Evolutionary conservation across 2,888 invertebrate genomes (phyloP).

Genomic region (Chaetogeoica ovagalla): DNA sequence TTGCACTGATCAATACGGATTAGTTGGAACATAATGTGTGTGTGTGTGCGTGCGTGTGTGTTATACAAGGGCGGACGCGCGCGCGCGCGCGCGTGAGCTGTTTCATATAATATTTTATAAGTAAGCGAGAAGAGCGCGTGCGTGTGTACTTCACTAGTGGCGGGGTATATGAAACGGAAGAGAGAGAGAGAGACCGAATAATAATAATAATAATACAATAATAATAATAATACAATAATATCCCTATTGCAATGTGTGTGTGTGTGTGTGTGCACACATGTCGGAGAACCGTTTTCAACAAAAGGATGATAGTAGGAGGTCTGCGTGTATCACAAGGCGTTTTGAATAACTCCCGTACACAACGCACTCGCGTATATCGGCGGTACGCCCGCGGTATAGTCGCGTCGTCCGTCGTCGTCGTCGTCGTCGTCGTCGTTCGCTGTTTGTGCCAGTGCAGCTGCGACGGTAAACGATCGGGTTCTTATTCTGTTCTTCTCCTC

Average conservation of each 20-base stretch:
- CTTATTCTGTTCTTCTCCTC: neutral
- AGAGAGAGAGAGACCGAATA: neutral
- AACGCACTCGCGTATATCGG: neutral
- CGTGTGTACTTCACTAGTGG: too few relatives aligned
- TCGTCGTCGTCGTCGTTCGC: neutral
- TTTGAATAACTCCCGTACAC: constrained; percentile 19
- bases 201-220: neutral
- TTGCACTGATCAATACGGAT: constrained; percentile 51
- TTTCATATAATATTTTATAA: too few relatives aligned
- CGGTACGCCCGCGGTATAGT: neutral
- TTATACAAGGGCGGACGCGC: too few relatives aligned
- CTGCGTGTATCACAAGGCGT: constrained; percentile 32
- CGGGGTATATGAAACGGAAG: neutral
- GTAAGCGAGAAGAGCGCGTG: too few relatives aligned
- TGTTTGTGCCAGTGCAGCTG: neutral
- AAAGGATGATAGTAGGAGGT: constrained; percentile 51
- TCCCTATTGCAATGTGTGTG: too few relatives aligned
- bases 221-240: too few relatives aligned
- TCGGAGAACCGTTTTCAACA: constrained; percentile 20
- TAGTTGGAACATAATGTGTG: constrained; percentile 1
- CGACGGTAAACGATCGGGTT: constrained; percentile 48
- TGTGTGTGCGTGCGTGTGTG: neutral
- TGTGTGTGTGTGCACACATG: too few relatives aligned
- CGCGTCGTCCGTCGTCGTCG: constrained; percentile 15
- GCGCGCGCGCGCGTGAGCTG: too few relatives aligned